phyloP scores from a whole-genome alignment of 2,888 invertebrate species.

The Epistrophe eligans region DNA sequence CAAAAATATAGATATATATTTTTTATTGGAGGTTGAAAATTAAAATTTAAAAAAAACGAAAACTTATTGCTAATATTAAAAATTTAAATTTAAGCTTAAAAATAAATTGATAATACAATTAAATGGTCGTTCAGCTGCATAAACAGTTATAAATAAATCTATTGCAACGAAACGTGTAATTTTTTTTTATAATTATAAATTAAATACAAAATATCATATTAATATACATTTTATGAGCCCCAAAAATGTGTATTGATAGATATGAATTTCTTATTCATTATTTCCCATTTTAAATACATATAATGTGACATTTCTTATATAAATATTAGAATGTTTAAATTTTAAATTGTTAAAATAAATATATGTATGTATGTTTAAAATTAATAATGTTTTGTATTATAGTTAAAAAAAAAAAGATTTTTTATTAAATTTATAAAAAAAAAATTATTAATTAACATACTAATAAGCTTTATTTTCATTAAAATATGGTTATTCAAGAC shows the following conservation, averaged over 20 bases:
- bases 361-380: neutral
- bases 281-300: neutral
- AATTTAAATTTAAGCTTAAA: conserved; percentile 1
- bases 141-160: conserved; percentile 26
- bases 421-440: conserved; percentile 10
- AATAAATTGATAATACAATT: neutral
- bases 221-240: conserved; percentile 70
- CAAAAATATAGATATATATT: conserved; percentile 12
- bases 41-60: neutral
- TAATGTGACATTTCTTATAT: neutral
- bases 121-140: neutral
- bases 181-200: conserved; percentile 4
- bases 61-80: too few relatives aligned
- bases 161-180: conserved; percentile 56
- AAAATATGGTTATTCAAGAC: conserved; percentile 3
- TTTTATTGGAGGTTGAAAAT: conserved; percentile 9
- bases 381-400: neutral
- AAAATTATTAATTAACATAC: neutral
- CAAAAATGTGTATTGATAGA: conserved; percentile 66
- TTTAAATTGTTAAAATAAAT: neutral
- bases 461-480: conserved; percentile 15
- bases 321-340: neutral
- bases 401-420: neutral
- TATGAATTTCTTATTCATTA: neutral
- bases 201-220: conserved; percentile 17